Evolutionary conservation across 2,797 vertebrate genomes (phyloP), one percentile per base, ranked within the genome.

Genomic region (Triplophysa yarkandensis): DNA sequence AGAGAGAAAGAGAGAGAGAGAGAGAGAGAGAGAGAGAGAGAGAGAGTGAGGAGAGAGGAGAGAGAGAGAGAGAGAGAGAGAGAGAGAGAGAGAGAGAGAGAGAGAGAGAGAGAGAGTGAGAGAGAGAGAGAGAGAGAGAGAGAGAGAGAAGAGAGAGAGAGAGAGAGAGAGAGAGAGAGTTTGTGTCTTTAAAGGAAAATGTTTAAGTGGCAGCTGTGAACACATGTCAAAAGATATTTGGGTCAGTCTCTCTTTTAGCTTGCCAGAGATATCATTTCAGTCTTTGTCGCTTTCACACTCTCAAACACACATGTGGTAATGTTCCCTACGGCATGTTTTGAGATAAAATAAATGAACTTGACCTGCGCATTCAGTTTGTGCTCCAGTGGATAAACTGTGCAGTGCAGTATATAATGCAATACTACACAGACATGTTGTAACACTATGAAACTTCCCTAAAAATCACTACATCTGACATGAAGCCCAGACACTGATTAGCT

Each of bases 121-220:
- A n/a, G n/a, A n/a, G n/a, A n/a, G n/a, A n/a, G 2, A 36, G 9
- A 36, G 34, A 11, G 9, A 36, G 34, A 36, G 34, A 34, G 32
- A 57, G 8, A 75, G 67, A 30, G 27, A 76, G n/a, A 58, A n/a
- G 21, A 7, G 54, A 25, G 50, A 6, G 6, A 70, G 36, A 39
- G 54, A 80, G 50, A 70, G 48, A 68, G 36, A 65, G 65, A 58
- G 61, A 71, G 46, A 34, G 32, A 8, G n/a, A 76, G 75, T 75
- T 80, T 76, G 82, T 75, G 86, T 75, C 82, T 80, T 74, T 65
- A 79, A 79, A 73, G 55, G 64, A 67, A 72, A 64, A 66, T 72
- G 68, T 77, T 77, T 77, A 84, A 84, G 83, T 81, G 87, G 83
- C 86, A 86, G 84, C 86, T 85, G 84, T 77, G 81, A 85, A 80